Evolutionary conservation across 1,140 invertebrate genomes (phyloP).

Genomic region (Odontomachus brunneus): DNA sequence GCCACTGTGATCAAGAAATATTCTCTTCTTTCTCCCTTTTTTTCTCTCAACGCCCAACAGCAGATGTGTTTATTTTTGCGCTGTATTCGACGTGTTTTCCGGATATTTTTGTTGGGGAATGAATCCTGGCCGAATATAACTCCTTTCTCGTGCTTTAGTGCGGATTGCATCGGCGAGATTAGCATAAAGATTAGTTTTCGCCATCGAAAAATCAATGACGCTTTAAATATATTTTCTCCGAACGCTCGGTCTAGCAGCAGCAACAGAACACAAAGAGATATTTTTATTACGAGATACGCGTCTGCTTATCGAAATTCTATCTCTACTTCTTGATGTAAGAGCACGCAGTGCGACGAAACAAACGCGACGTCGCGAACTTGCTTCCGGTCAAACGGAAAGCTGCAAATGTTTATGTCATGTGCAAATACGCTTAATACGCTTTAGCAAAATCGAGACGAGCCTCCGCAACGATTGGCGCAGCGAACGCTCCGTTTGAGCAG

Average conservation of each 20-base stretch:
- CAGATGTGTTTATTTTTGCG: slow-evolving; percentile 26
- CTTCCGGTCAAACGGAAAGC: neutral
- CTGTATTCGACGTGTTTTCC: neutral
- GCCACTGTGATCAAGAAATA: slow-evolving; percentile 58
- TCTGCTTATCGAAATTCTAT: neutral
- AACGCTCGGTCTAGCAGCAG: neutral
- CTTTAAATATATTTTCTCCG: slow-evolving; percentile 18
- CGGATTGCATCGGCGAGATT: slow-evolving; percentile 31
- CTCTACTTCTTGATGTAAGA: neutral
- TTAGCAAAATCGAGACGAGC: neutral
- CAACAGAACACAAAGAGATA: neutral
- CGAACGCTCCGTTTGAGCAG: neutral
- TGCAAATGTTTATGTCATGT: neutral
- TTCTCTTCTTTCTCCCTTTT: neutral
- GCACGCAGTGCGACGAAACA: neutral
- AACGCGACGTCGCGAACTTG: neutral
- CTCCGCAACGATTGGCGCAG: neutral
- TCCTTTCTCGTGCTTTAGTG: slow-evolving; percentile 10
- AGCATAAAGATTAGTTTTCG: slow-evolving; percentile 45
- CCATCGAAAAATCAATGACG: slow-evolving; percentile 27
- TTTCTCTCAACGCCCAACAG: neutral
- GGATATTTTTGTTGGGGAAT: slow-evolving; percentile 30
- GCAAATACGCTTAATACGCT: neutral
- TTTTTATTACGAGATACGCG: slow-evolving; percentile 8
- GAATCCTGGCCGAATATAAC: slow-evolving; percentile 3